Conservation (phyloP, 2,888 invertebrate species). For the Parnassius orleans region DNA sequence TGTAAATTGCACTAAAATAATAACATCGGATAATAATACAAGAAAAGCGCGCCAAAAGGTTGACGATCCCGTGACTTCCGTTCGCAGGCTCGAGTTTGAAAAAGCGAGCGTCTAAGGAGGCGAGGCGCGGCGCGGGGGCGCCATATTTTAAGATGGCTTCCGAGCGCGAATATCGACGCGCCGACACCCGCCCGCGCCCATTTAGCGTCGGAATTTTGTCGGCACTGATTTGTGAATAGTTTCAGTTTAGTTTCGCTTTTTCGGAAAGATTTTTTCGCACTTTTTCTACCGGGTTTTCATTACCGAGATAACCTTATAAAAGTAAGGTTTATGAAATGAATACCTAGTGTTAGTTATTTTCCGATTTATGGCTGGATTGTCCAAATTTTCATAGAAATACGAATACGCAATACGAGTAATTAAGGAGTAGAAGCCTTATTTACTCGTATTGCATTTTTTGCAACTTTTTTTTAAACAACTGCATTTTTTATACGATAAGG, state of each 20-base stretch:
- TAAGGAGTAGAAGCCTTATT: too few species aligned
- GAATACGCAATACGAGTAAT: too few species aligned
- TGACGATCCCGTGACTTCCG: slow-evolving; percentile 14
- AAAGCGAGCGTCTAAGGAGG: slow-evolving; percentile 70
- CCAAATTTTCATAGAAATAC: too few species aligned
- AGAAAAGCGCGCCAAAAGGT: slow-evolving; percentile 13
- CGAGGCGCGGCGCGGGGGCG: slow-evolving; percentile 43
- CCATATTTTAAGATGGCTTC: slow-evolving; percentile 81
- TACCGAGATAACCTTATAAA: too few species aligned
- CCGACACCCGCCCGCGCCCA: slow-evolving; percentile 43
- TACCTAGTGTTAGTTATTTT: too few species aligned
- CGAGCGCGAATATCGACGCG: slow-evolving; percentile 76
- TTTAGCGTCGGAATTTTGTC: slow-evolving; percentile 47
- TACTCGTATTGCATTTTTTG: too few species aligned
- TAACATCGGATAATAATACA: too few species aligned
- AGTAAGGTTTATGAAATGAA: too few species aligned
- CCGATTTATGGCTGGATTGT: too few species aligned
- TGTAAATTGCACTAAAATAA: too few species aligned
- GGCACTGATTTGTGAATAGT: slow-evolving; percentile 36
- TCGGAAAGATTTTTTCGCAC: background rate
- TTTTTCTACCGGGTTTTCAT: background rate
- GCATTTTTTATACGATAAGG: too few species aligned
- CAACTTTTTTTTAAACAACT: too few species aligned
- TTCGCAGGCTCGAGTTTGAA: slow-evolving; percentile 25
- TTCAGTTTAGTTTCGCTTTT: background rate